Percentiles rank a stretch among this genome's conserved stretches.
phyloP scores from a whole-genome alignment of 2,113 vertebrate species.

The Rhinoderma darwinii region DNA sequence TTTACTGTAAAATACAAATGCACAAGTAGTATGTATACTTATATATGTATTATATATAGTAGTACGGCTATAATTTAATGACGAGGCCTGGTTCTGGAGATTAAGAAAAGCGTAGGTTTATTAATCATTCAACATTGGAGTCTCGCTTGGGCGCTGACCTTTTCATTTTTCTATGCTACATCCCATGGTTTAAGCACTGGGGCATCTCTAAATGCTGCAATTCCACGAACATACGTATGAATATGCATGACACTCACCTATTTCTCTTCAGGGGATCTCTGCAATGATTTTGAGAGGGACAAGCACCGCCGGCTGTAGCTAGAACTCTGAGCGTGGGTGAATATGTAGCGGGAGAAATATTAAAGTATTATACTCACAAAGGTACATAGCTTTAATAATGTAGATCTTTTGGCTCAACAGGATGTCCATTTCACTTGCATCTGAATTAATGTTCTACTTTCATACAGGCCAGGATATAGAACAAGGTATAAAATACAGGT shows the following conservation, averaged over 20 bases:
- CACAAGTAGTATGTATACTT: not conserved
- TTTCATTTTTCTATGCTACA: slow-evolving; percentile 36
- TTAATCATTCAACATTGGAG: slow-evolving; percentile 46
- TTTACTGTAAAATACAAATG: not conserved
- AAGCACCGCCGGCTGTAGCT: not conserved
- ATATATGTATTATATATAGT: not conserved
- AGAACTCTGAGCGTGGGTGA: slow-evolving; percentile 7
- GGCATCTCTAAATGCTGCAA: slow-evolving; percentile 38
- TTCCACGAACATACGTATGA: slow-evolving; percentile 27
- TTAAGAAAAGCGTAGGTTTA: slow-evolving; percentile 25
- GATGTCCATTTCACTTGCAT: not conserved
- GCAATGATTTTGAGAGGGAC: not conserved
- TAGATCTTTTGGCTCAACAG: not conserved
- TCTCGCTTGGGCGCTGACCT: slow-evolving; percentile 49
- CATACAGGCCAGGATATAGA: not conserved
- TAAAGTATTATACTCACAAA: slow-evolving; percentile 25
- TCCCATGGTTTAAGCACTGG: slow-evolving; percentile 43
- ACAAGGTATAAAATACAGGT: not conserved
- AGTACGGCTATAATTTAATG: slow-evolving; percentile 32
- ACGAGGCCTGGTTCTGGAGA: slow-evolving; percentile 20
- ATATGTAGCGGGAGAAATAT: not conserved
- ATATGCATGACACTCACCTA: slow-evolving; percentile 46
- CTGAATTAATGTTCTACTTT: not conserved
- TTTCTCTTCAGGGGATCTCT: slow-evolving; percentile 37
- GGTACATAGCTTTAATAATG: slow-evolving; percentile 16